phyloP scores from a whole-genome alignment of 2,113 vertebrate species.

The Panthera tigris region DNA sequence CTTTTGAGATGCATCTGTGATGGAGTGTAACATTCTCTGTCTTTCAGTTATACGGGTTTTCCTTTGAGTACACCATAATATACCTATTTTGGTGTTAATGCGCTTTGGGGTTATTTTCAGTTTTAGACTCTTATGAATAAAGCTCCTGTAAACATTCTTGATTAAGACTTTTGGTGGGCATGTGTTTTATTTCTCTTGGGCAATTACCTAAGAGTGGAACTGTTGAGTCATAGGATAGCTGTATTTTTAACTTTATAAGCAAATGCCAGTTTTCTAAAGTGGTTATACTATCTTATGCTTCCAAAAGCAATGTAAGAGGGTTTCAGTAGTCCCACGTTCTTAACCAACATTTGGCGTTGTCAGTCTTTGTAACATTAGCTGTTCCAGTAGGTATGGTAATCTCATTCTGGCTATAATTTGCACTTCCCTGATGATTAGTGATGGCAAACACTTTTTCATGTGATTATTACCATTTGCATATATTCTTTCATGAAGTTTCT shows the following conservation, averaged over 20 bases:
- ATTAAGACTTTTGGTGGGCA: neutral
- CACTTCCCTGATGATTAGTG: neutral
- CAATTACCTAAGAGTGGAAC: neutral
- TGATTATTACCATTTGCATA: neutral
- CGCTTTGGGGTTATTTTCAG: neutral
- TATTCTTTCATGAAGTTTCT: neutral
- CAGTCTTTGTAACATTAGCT: neutral
- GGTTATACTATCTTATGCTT: neutral
- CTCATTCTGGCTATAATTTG: neutral
- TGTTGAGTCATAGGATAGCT: neutral
- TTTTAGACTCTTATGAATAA: neutral
- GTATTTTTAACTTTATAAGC: neutral
- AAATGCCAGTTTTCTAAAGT: neutral
- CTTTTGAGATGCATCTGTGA: neutral
- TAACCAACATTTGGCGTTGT: neutral
- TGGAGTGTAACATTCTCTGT: neutral
- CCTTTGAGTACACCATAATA: neutral
- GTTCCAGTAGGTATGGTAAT: neutral
- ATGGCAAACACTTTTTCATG: neutral
- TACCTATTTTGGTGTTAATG: neutral
- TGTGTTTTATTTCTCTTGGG: constrained; percentile 5
- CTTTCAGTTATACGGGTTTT: neutral
- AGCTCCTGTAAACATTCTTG: neutral
- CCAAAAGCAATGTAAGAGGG: neutral
- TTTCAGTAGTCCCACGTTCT: neutral